Base-by-base conservation (phyloP, 2,888 invertebrate species). In the Chromoteleia sp. region DNA sequence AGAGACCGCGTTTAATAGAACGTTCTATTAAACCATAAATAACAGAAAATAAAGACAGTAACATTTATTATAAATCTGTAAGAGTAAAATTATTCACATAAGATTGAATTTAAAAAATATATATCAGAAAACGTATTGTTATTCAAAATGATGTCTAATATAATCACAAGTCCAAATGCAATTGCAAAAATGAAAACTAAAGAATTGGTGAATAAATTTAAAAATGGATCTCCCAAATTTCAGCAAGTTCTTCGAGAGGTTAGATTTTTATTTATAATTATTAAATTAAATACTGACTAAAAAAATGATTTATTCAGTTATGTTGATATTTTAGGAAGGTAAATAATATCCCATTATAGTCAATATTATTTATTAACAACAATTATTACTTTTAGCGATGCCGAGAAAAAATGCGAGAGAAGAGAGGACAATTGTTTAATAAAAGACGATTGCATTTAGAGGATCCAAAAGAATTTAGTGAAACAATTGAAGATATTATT, bases 221-320 rank as follows among this genome's bases (percentile, higher is more conserved):
- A 86, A 83, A 84, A 89, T 39, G 91, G 90, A 7, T 91, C 92
- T 1, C 92, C 92, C 0, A 91, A 90, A 80, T 84, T 92, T 29
- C 90, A 89, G 71, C 91, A 92, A 75, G 85, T 91, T 33, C 81
- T 92, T 7, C 86, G 92, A 86, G 88, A 92, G 91, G 92, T 92
- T 89, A 86, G 83, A 73, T n/a, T n/a, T n/a, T 7, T 21, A 10
- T 36, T 36, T 58, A 19, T 19, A 30, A 19, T 39, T 12, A 21
- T 5, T 41, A 25, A 8, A 33, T 33, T 33, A 33, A 33, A 25
- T 33, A 33, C 10, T 8, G 33, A 33, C 2, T 3, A 21, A 36
- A 19, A 1, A 0, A 39, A 12, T 12, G n/a, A 8, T 0, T 36
- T 19, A 19, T 33, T 43, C 15, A 21, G 7, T 21, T 14, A 3